These are phyloP conservation scores for Cerastoderma edule DNA, from an alignment of 2,888 invertebrate species.

Conservation along the genomic window DNA sequence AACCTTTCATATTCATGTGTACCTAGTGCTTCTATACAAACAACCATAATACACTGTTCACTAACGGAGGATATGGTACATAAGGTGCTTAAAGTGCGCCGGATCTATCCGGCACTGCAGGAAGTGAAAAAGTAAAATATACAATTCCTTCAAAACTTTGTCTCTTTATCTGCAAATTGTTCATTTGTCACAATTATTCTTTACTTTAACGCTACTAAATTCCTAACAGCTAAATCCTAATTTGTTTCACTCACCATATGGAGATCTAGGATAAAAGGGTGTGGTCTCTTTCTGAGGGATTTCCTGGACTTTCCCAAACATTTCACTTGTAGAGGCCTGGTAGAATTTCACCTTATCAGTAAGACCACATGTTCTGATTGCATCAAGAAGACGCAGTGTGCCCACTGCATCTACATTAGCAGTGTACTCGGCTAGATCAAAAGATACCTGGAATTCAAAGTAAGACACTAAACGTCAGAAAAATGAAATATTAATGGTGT, in stretches of 20 bases:
- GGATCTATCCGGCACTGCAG: too few species aligned
- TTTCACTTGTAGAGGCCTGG: constrained; percentile 84
- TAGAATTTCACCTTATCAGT: constrained; percentile 80
- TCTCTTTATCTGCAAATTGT: too few species aligned
- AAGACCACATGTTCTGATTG: constrained; percentile 82
- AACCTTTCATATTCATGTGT: too few species aligned
- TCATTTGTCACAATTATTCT: too few species aligned
- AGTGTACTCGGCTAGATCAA: constrained; percentile 99
- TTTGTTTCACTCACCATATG: constrained; percentile 80
- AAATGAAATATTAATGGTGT: too few species aligned
- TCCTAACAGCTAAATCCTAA: neutral
- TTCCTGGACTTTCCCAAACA: constrained; percentile 84
- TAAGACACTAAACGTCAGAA: neutral
- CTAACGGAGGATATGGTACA: too few species aligned
- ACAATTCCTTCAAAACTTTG: too few species aligned
- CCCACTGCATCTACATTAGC: constrained; percentile 89
- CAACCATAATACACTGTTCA: too few species aligned
- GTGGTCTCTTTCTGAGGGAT: constrained; percentile 84
- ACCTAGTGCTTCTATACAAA: too few species aligned
- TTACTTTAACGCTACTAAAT: neutral
- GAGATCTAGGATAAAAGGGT: constrained; percentile 84
- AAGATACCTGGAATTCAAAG: constrained; percentile 89
- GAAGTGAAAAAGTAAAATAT: too few species aligned
- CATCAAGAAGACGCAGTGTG: constrained; percentile 82
- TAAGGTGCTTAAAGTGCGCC: too few species aligned